Evolutionary conservation across 2,113 vertebrate genomes (phyloP).

Genomic region (Sorex fumeus): DNA sequence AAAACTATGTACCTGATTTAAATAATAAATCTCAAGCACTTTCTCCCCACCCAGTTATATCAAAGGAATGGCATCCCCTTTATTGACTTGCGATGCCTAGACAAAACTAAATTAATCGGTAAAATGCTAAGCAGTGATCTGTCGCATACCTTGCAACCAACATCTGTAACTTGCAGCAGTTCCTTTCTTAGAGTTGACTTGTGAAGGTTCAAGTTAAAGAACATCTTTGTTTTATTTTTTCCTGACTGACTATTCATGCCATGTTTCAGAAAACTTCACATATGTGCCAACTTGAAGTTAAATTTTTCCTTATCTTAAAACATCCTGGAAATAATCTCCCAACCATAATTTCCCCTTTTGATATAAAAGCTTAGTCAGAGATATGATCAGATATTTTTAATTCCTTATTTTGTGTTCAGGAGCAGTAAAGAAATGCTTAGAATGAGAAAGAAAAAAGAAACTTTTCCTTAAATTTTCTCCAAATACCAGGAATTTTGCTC

Average conservation of each 20-base stretch:
- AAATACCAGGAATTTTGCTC: too few relatives aligned
- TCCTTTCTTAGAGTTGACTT: not conserved
- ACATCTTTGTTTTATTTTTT: not conserved
- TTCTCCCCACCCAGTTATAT: not conserved
- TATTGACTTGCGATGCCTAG: not conserved
- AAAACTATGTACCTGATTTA: not conserved
- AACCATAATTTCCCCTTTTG: not conserved
- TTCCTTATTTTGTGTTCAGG: not conserved
- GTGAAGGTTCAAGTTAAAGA: not conserved
- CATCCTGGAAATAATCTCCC: not conserved
- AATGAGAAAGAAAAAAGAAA: not conserved
- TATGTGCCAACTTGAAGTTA: not conserved
- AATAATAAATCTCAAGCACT: not conserved
- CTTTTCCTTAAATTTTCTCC: too few relatives aligned
- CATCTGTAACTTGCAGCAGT: not conserved
- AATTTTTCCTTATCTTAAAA: not conserved
- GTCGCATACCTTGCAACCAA: too few relatives aligned
- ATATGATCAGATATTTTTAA: not conserved
- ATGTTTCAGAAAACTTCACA: not conserved
- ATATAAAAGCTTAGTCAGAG: conserved; percentile 17
- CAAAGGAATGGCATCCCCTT: not conserved
- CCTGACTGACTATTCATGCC: not conserved
- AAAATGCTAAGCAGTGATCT: not conserved
- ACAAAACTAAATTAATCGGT: not conserved
- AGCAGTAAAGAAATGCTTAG: conserved; percentile 23